Evolutionary conservation across 2,113 vertebrate genomes (phyloP).

Genomic region (Hucho hucho): DNA sequence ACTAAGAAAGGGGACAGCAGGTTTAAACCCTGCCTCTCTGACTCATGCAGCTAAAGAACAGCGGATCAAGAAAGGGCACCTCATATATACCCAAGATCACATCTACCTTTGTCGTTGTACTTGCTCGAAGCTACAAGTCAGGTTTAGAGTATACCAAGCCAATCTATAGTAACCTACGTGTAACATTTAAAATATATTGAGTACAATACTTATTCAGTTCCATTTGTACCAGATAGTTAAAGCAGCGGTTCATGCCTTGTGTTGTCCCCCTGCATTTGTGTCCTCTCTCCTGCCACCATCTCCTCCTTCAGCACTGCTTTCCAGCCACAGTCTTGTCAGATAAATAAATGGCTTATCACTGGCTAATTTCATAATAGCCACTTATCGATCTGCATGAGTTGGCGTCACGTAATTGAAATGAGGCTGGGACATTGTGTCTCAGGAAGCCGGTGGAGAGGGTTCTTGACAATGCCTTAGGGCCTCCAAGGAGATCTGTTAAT

Average conservation of each 20-base stretch:
- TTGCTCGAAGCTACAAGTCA: neutral
- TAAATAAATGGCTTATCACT: constrained; percentile 47
- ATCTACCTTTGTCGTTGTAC: neutral
- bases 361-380: constrained; percentile 47
- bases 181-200: neutral
- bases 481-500: neutral
- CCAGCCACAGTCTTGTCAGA: constrained; percentile 19
- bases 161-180: neutral
- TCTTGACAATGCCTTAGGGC: neutral
- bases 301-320: constrained; percentile 4
- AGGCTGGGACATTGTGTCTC: constrained; percentile 32
- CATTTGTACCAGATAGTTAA: neutral
- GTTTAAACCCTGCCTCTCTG: neutral
- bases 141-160: neutral
- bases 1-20: neutral
- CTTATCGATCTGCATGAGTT: constrained; percentile 46
- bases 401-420: constrained; percentile 44
- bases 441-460: neutral
- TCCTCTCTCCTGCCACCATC: neutral
- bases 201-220: neutral
- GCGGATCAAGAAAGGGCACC: neutral
- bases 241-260: neutral
- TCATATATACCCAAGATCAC: neutral
- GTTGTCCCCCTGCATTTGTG: neutral
- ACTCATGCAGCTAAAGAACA: neutral